A percentile compares a stretch with the other conserved stretches of the same genome.
Conservation (phyloP, 2,113 vertebrate species). For the Puffinus mauretanicus region DNA sequence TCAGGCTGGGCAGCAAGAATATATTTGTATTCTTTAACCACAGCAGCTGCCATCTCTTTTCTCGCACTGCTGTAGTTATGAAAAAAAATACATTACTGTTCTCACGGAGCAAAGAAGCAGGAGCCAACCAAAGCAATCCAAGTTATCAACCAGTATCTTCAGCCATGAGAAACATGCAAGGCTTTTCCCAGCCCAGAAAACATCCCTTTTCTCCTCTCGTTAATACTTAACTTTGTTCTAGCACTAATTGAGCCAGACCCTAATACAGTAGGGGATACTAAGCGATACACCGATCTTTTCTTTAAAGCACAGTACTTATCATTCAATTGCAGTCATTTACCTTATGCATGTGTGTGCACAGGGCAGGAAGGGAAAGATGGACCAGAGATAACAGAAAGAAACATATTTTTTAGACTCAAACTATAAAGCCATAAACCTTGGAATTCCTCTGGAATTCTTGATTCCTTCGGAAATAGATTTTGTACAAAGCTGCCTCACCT, state of each 20-base stretch:
- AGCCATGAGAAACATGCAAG: background rate
- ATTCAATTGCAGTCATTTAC: background rate
- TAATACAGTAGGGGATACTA: background rate
- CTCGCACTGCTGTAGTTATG: background rate
- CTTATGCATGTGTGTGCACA: background rate
- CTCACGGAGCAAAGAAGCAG: background rate
- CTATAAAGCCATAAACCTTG: background rate
- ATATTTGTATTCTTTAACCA: background rate
- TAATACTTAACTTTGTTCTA: background rate
- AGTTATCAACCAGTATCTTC: background rate
- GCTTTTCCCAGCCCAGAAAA: slow-evolving; percentile 8
- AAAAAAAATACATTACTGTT: background rate
- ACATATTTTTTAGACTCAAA: background rate
- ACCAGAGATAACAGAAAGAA: background rate
- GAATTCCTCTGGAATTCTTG: background rate
- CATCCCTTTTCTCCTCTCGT: background rate
- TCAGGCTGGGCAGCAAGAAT: slow-evolving; percentile 1
- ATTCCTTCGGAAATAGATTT: background rate
- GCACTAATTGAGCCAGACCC: background rate
- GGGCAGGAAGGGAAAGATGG: background rate
- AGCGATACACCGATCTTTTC: background rate
- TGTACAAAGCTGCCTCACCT: background rate
- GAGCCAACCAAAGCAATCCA: slow-evolving; percentile 8
- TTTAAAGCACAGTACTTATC: background rate
- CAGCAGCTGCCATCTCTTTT: background rate